Evolutionary conservation across 2,797 vertebrate genomes (phyloP), one percentile per base, ranked within the genome.

Genomic region (Tapirus indicus): DNA sequence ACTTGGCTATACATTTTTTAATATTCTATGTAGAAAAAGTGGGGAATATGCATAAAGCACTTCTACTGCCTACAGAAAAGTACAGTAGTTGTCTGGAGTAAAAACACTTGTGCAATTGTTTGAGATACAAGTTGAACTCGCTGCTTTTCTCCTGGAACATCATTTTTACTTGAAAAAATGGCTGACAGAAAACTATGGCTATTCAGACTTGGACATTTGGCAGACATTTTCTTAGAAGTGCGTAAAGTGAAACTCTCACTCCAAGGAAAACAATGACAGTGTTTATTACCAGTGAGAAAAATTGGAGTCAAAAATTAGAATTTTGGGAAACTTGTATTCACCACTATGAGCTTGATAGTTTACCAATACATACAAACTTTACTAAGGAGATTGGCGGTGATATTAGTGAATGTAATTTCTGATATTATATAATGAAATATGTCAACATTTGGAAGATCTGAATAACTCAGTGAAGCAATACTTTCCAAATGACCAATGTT

Each of bases 351-450:
- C n/a, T n/a, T 88, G 52, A 84, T 83, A 75, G n/a, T 60, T 78
- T 93, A 7, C 32, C 21, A 96, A 27, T 41, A 77, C 18, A 44
- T 84, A 54, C 60, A 69, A 27, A 89, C 17, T 86, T 91, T 32
- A 54, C 35, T 83, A 20, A 41, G 52, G 49, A 66, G 75, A 66
- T 74, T 72, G 35, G 5, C 74, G 58, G 49, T 49, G 32, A 66
- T 88, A 88, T 32, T 52, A 77, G 41, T 69, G 77, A 75, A 69
- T 62, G 44, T 92, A 77, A 44, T 44, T 88, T 95, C 71, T 88
- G 47, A 84, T 64, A 38, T 84, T 89, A 27, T 71, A 35, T 71
- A 84, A 78, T 64, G 35, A 93, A 84, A 41, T 69, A 78, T 84
- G 29, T 71, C 72, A 93, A 56, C 4, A 27, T 86, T 89, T 93